Base-by-base conservation (phyloP, 2,888 invertebrate species). In the Macrosoma leucophasiata region DNA sequence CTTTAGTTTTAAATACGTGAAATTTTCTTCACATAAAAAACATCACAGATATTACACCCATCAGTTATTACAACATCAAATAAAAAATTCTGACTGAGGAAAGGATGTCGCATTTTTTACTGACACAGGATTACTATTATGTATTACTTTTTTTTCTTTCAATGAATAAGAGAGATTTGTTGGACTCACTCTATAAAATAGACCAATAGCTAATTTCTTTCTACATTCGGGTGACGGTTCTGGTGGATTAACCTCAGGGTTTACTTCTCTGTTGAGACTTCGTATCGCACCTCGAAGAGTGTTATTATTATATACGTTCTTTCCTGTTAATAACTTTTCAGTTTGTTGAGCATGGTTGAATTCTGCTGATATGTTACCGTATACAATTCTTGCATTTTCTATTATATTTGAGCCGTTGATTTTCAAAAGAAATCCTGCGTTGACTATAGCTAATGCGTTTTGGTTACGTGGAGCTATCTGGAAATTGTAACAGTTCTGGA, bases 161-260 rank as follows among this genome's bases (percentile, higher is more conserved):
- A n/a, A n/a, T n/a, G n/a, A n/a, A n/a, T n/a, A n/a, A n/a, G n/a
- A n/a, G n/a, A n/a, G n/a, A n/a, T n/a, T n/a, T n/a, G n/a, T n/a
- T n/a, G n/a, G 6, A 33, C 37, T 55, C 62, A 91, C 92, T 87
- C 94, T 95, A 62, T 94, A 96, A 52, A 95, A 90, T 2, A 96
- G 73, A 9, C 90, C 86, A 33, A 90, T 76, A 0, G 94, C 91
- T 13, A 95, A 67, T 27, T 87, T 86, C 54, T 88, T 90, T 12
- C 95, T 84, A 50, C 89, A 92, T 25, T 84, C 85, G 0, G 90
- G 88, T 0, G 89, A 85, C 0, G 90, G 87, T 55, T 93, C 90
- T 0, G 91, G 89, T 1, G 89, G 82, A 19, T 86, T 76, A 19
- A 82, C 67, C 36, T 89, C 88, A 0, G 94, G 91, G 3, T 73